Evolutionary conservation across 2,113 vertebrate species (phyloP).

Genomic region (Dinomys branickii): DNA sequence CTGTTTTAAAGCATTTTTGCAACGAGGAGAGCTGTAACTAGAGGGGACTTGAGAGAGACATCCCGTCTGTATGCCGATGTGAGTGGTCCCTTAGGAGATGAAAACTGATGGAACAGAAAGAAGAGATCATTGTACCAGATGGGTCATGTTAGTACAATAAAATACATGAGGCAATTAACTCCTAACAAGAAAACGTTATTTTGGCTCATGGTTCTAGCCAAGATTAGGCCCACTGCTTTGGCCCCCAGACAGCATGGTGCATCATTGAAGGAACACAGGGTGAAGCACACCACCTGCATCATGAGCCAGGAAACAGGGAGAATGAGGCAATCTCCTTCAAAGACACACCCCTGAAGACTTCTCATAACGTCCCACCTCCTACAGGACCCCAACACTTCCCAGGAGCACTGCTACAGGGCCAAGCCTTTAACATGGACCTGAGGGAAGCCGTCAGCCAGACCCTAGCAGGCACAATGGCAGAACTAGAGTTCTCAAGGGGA

Average conservation of each 20-base stretch:
- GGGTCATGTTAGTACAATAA: not conserved
- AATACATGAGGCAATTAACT: not conserved
- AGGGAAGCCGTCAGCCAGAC: not conserved
- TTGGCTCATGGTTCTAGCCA: not conserved
- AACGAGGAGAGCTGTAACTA: not conserved
- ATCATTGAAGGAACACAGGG: not conserved
- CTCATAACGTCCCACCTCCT: not conserved
- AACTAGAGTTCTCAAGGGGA: not conserved
- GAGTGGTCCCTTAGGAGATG: not conserved
- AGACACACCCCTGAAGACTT: not conserved
- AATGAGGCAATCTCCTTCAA: not conserved
- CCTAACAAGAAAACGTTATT: not conserved
- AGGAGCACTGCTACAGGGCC: not conserved
- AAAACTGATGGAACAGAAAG: not conserved
- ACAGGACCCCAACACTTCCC: not conserved
- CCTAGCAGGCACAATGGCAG: not conserved
- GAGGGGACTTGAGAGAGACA: not conserved
- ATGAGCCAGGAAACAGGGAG: not conserved
- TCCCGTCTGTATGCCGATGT: not conserved
- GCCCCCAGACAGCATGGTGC: not conserved
- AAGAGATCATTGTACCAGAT: not conserved
- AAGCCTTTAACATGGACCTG: not conserved
- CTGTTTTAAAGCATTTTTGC: not conserved
- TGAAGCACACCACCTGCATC: not conserved
- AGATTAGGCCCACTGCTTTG: not conserved